Conservation (phyloP, 2,888 invertebrate species). For the Sisyra terminalis region DNA sequence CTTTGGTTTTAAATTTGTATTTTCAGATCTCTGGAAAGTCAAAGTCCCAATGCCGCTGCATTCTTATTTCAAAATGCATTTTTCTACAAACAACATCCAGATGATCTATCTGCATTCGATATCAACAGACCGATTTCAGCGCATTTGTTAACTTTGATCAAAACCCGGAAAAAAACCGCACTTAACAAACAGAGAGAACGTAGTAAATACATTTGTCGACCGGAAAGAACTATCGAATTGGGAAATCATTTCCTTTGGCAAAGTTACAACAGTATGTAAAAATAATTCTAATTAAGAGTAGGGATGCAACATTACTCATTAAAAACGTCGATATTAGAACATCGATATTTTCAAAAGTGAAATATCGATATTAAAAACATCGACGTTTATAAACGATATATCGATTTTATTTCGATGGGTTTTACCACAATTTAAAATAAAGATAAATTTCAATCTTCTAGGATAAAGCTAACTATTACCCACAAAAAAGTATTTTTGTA, state of each 20-base stretch:
- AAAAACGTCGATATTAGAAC: no score
- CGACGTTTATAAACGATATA: no score
- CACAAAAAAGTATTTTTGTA: no score
- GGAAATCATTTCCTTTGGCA: conserved; percentile 94
- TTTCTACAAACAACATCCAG: conserved; percentile 69
- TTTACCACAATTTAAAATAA: no score
- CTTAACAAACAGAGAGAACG: conserved; percentile 82
- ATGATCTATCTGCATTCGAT: conserved; percentile 36
- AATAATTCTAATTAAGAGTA: no score
- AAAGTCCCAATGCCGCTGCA: conserved; percentile 54
- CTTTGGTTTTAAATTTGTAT: no score
- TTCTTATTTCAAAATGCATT: conserved; percentile 79
- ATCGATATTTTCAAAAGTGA: no score
- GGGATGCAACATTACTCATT: no score
- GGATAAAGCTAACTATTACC: no score
- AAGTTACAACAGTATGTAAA: conserved; percentile 8
- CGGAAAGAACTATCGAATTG: conserved; percentile 69
- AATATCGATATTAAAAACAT: no score
- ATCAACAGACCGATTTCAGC: conserved; percentile 35
- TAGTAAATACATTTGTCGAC: conserved; percentile 78
- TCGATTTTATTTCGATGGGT: no score
- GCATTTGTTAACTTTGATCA: conserved; percentile 55
- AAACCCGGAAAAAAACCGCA: conserved; percentile 64
- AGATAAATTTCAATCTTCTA: no score
- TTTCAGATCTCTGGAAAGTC: conserved; percentile 17